Evolutionary conservation across 35 echinoderm and acorn worm species (phyloP).

Genomic region (Heliocidaris erythrogramma): DNA sequence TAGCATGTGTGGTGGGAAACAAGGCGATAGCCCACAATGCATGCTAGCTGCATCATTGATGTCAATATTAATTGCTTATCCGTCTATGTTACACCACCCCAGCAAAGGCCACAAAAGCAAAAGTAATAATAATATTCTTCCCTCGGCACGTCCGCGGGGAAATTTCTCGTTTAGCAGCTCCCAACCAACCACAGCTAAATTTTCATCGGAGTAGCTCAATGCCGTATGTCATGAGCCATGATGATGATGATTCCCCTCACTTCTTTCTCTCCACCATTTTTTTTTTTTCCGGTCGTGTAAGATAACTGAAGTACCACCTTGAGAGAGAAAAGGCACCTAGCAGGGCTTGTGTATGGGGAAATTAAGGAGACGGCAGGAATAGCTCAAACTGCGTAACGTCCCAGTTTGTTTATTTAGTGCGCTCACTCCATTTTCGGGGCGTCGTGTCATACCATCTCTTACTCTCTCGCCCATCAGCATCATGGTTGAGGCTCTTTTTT

Average conservation of each 20-base stretch:
- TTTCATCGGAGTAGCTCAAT: background rate
- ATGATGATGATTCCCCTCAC: background rate
- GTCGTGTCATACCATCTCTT: background rate
- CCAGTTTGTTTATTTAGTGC: slow-evolving; percentile 40
- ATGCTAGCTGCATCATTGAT: slow-evolving; percentile 16
- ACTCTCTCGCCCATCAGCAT: background rate
- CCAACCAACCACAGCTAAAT: slow-evolving; percentile 1
- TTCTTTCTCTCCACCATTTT: slow-evolving; percentile 9
- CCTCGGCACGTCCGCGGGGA: background rate
- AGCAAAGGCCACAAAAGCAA: slow-evolving; percentile 4
- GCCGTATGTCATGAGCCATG: slow-evolving; percentile 7
- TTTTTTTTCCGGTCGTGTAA: background rate
- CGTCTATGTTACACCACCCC: slow-evolving; percentile 14
- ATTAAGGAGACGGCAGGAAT: background rate
- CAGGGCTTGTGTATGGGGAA: background rate
- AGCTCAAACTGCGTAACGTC: slow-evolving; percentile 5
- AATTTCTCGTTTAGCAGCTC: slow-evolving; percentile 2
- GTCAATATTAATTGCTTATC: slow-evolving; percentile 18
- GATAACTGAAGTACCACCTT: slow-evolving; percentile 16
- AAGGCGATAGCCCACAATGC: background rate
- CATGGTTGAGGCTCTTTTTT: background rate
- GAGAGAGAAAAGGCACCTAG: slow-evolving; percentile 1
- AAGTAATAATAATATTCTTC: slow-evolving; percentile 19
- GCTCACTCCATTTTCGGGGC: slow-evolving; percentile 43
- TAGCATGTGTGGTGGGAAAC: background rate